Conservation (phyloP, 2,113 vertebrate genomes). For the Callocephalon fimbriatum region DNA sequence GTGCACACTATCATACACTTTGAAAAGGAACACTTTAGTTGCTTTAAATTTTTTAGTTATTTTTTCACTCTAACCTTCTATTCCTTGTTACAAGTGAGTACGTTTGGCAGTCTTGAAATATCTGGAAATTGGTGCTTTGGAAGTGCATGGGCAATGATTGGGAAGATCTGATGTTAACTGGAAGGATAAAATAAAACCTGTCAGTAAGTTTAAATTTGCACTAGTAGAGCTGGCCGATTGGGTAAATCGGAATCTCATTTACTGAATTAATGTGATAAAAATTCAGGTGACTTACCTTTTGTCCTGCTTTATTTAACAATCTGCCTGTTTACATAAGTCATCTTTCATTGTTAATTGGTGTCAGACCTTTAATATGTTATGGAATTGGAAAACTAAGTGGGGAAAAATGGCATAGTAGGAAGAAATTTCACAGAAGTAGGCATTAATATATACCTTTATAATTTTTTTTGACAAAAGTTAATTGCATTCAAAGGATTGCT, state of each 20-base stretch:
- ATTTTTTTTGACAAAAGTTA: neutral
- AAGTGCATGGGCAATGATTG: neutral
- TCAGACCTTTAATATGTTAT: conserved; percentile 8
- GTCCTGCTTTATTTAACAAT: conserved; percentile 56
- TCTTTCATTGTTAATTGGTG: conserved; percentile 69
- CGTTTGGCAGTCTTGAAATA: conserved; percentile 40
- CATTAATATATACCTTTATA: neutral
- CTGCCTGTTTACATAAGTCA: conserved; percentile 50
- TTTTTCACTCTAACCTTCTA: neutral
- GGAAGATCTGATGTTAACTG: conserved; percentile 59
- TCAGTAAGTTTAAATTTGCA: conserved; percentile 55
- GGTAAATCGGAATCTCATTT: conserved; percentile 66
- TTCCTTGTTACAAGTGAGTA: neutral
- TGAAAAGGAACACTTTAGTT: neutral
- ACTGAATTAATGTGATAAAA: conserved; percentile 68
- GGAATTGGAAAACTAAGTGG: neutral
- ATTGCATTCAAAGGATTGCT: neutral
- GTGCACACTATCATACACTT: neutral
- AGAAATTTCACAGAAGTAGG: neutral
- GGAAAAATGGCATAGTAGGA: neutral
- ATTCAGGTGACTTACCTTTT: conserved; percentile 56
- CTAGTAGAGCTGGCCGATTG: conserved; percentile 30
- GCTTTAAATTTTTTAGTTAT: neutral
- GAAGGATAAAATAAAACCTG: conserved; percentile 53
- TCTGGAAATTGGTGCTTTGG: neutral